Percentiles rank a stretch among this genome's conserved stretches.
phyloP scores from a whole-genome alignment of 2,113 vertebrate genomes.

The Platycercus adscitus region DNA sequence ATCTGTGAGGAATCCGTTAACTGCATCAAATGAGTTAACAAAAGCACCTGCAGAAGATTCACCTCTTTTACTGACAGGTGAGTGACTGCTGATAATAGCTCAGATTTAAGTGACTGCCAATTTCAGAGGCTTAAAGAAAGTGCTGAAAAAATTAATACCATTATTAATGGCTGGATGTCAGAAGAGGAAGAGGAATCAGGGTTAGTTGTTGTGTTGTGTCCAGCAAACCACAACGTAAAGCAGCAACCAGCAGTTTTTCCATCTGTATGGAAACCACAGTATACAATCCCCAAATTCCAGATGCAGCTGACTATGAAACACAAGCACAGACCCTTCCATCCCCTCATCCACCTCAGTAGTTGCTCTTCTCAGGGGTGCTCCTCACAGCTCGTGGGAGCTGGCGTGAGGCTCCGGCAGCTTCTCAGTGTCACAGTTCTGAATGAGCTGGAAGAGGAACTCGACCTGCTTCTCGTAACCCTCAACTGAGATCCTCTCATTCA shows the following conservation, averaged over 20 bases:
- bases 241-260: neutral
- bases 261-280: neutral
- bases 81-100: neutral
- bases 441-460: slow-evolving; percentile 85
- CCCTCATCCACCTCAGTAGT: neutral
- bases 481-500: slow-evolving; percentile 91
- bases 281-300: neutral
- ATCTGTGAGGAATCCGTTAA: neutral
- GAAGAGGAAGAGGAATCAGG: neutral
- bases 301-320: neutral
- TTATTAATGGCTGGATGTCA: neutral
- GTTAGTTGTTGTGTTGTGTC: neutral
- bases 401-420: slow-evolving; percentile 74
- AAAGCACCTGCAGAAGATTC: neutral
- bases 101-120: neutral
- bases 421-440: slow-evolving; percentile 87
- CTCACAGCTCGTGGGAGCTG: slow-evolving; percentile 83
- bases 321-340: neutral
- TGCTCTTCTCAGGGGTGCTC: neutral
- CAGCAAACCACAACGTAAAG: neutral
- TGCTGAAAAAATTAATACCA: neutral
- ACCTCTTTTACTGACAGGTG: neutral
- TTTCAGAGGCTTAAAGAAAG: neutral
- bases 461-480: slow-evolving; percentile 84
- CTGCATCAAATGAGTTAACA: neutral